These are phyloP conservation scores for Diaphora mendica DNA, from an alignment of 2,888 invertebrate species.

Conservation along the genomic window DNA sequence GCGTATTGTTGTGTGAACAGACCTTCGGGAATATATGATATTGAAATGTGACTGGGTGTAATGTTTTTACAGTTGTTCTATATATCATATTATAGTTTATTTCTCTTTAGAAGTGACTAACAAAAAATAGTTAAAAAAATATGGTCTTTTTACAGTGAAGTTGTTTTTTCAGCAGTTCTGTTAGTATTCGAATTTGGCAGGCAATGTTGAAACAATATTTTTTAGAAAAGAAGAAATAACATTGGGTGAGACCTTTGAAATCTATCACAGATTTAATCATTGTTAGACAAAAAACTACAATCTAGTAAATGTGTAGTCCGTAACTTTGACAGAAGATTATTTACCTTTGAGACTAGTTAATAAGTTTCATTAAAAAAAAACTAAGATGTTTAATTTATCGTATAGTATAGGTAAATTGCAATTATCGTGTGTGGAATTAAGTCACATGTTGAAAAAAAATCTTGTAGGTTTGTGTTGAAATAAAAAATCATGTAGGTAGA, in stretches of 20 bases:
- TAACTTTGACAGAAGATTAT: neutral
- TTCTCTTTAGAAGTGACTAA: neutral
- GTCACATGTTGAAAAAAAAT: too few relatives aligned
- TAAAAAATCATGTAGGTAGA: too few relatives aligned
- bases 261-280: neutral
- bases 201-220: neutral
- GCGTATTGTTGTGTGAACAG: constrained; percentile 33
- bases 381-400: too few relatives aligned
- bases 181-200: neutral
- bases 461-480: too few relatives aligned
- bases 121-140: neutral
- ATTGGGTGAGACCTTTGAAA: neutral
- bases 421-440: too few relatives aligned
- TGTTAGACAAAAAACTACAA: neutral
- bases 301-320: neutral
- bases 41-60: constrained; percentile 9
- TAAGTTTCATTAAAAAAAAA: neutral
- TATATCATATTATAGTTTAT: too few relatives aligned
- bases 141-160: neutral
- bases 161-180: neutral
- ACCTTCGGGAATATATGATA: constrained; percentile 13
- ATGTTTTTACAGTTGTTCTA: neutral
- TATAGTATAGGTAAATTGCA: too few relatives aligned
- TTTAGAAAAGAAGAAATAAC: neutral
- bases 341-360: neutral